These are phyloP conservation scores for Metopia argyrocephala DNA, from an alignment of 2,888 invertebrate genomes.

Conservation along the genomic window DNA sequence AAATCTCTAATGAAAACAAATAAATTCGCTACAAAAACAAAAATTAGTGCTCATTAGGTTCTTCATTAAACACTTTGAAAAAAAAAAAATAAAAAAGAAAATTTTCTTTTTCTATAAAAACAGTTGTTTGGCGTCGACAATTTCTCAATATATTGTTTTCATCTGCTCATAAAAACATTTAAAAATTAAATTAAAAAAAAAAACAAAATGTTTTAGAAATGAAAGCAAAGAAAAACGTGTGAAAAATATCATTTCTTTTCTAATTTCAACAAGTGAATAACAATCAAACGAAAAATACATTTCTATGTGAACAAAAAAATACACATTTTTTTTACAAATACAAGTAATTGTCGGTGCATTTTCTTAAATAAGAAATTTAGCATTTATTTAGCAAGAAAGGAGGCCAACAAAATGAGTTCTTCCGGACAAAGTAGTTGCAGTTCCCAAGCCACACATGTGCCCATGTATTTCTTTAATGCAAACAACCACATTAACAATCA, in stretches of 20 bases:
- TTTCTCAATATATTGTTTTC: slow-evolving; percentile 40
- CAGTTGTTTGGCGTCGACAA: slow-evolving; percentile 49
- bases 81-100: slow-evolving; percentile 11
- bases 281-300: neutral
- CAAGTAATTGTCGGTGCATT: slow-evolving; percentile 6
- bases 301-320: slow-evolving; percentile 30
- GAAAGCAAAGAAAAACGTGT: slow-evolving; percentile 15
- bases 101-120: slow-evolving; percentile 33
- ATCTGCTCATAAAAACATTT: neutral
- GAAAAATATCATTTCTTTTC: slow-evolving; percentile 26
- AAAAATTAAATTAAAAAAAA: slow-evolving; percentile 7
- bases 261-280: slow-evolving; percentile 24
- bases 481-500: slow-evolving; percentile 30
- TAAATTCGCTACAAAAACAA: too few species aligned
- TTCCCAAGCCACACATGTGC: slow-evolving; percentile 63
- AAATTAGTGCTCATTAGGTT: too few species aligned
- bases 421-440: slow-evolving; percentile 75
- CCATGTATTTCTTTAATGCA: slow-evolving; percentile 47
- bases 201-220: neutral
- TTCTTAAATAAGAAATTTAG: slow-evolving; percentile 10
- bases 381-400: slow-evolving; percentile 32
- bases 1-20: too few species aligned
- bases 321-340: too few species aligned
- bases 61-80: slow-evolving; percentile 14
- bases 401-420: slow-evolving; percentile 70